These are phyloP conservation scores for Stylophora pistillata DNA, from an alignment of 64 coral and sea anemone species.

Conservation along the genomic window DNA sequence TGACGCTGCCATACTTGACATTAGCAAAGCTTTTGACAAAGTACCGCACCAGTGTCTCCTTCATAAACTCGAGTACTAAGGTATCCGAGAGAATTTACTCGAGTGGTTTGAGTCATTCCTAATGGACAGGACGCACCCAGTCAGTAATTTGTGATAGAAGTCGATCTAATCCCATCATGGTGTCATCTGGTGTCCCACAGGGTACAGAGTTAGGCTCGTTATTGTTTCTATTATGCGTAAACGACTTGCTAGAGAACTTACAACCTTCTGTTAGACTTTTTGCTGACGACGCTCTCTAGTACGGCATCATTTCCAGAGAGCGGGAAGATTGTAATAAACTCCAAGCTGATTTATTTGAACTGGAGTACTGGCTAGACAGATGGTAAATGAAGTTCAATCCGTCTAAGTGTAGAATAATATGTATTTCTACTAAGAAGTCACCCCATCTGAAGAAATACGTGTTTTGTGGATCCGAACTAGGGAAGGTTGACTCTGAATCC, in stretches of 20 bases:
- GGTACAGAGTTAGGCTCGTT: no score
- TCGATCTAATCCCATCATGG: no score
- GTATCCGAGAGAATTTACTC: no score
- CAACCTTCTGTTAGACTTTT: neutral
- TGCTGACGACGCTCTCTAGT: slow-evolving; percentile 2
- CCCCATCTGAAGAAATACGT: neutral
- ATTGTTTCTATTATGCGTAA: no score
- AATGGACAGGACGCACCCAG: no score
- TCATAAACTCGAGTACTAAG: no score
- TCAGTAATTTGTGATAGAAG: no score
- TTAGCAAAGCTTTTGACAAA: no score
- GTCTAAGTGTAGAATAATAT: slow-evolving; percentile 21
- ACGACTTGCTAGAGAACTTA: no score
- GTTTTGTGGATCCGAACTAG: neutral
- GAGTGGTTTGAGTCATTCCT: no score
- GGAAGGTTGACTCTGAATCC: neutral
- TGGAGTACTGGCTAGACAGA: slow-evolving; percentile 12
- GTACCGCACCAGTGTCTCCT: no score
- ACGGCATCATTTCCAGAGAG: slow-evolving; percentile 7
- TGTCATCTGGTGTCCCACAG: neutral
- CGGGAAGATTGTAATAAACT: neutral
- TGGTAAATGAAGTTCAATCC: slow-evolving; percentile 34
- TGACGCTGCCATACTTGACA: no score
- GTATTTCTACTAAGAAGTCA: neutral
- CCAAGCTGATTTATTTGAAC: neutral